Evolutionary conservation across 2,797 vertebrate genomes (phyloP), one percentile per base, ranked within the genome.

Genomic region (Gymnothorax javanicus): DNA sequence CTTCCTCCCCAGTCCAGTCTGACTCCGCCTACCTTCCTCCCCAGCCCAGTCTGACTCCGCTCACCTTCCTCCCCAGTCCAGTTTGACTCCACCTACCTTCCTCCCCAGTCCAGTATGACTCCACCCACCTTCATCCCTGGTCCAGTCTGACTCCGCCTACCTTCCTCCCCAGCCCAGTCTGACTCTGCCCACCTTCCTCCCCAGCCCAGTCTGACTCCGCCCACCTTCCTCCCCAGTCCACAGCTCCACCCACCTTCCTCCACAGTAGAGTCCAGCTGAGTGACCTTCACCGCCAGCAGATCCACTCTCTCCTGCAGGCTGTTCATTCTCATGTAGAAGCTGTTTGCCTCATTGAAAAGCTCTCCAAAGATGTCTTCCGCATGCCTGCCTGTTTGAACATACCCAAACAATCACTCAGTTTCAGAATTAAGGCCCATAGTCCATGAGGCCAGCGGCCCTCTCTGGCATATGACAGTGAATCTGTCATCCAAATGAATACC

Each of bases 241-340:
- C 33, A 43, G 27, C 58, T 50, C 75, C 81, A 91, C 95, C 94
- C 82, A 98, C 98, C 97, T 94, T 98, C 97, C 91, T 98, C 97
- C 91, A 98, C 96, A 0, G 95, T 97, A 88, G 97, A 98, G 92
- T 98, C 98, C 91, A 98, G 91, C 91, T 97, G 96, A 0, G 97
- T 98, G 91, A 98, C 97, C 90, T 98, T 98, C 91, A 98, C 96
- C 79, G 97, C 97, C 93, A 98, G 95, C 90, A 97, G 95, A 92
- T 98, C 97, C 88, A 98, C 97, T 77, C 97, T 94, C 92, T 98
- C 97, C 95, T 98, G 97, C 90, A 98, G 95, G 0, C 96, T 97
- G 92, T 96, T 98, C 97, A 98, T 98, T 90, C 97, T 90, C 95
- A 97, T 93, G 94, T 97, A 98, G 96, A 98, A 98, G 86, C 97